Conservation (phyloP, 2,888 invertebrate species). For the Cataglyphis albicans region DNA sequence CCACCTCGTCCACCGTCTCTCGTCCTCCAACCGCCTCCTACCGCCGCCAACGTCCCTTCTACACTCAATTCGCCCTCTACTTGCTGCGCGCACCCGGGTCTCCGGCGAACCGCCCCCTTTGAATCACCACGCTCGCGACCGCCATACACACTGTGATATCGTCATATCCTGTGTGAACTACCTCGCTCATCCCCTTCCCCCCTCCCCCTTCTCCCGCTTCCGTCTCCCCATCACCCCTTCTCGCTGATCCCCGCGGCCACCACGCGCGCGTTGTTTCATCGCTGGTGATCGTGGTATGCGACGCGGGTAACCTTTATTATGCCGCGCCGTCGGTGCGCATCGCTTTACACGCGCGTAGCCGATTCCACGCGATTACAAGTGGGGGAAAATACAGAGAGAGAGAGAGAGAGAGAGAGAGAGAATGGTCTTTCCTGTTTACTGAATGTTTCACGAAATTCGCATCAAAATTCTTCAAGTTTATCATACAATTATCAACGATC, state of each 20-base stretch:
- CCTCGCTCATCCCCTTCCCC: not conserved
- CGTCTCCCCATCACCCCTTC: not conserved
- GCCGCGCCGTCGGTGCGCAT: slow-evolving; percentile 33
- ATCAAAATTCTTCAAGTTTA: not conserved
- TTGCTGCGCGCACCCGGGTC: slow-evolving; percentile 74
- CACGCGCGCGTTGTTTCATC: slow-evolving; percentile 69
- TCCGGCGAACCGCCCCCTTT: slow-evolving; percentile 79
- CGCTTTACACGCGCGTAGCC: slow-evolving; percentile 41
- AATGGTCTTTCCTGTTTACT: not conserved
- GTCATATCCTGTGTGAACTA: slow-evolving; percentile 69
- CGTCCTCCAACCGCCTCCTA: slow-evolving; percentile 60
- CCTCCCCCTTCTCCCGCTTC: not conserved
- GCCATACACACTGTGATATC: slow-evolving; percentile 55
- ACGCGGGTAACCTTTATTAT: slow-evolving; percentile 74
- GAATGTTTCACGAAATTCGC: not conserved
- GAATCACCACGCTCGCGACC: slow-evolving; percentile 63
- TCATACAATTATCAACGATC: not conserved
- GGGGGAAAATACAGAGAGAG: not conserved
- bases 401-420: too few relatives aligned
- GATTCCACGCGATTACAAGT: slow-evolving; percentile 39
- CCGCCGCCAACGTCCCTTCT: slow-evolving; percentile 71
- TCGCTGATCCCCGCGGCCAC: slow-evolving; percentile 50
- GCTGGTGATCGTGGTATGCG: slow-evolving; percentile 71
- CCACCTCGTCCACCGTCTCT: slow-evolving; percentile 55
- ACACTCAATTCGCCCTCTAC: slow-evolving; percentile 81